Evolutionary conservation across 2,888 invertebrate species (phyloP), one percentile per base, ranked within the genome.

Genomic region (Lapara coniferarum): DNA sequence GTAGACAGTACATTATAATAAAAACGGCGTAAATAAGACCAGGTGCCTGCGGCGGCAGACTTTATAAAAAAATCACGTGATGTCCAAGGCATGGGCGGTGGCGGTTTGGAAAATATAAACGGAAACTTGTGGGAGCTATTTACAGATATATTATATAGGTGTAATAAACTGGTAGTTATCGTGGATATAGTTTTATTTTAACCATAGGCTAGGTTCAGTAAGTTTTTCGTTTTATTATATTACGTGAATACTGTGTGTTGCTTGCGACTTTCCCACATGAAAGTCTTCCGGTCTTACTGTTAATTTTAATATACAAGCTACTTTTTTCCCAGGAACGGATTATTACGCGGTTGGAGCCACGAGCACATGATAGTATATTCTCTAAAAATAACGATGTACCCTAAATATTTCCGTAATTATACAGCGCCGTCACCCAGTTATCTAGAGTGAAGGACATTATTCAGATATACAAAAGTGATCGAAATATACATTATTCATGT

Each of bases 1-100:
- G 7, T 14, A 12, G 51, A 51, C 58, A 52, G 57, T 59, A 37
- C 44, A 59, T 67, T 57, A 67, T 51, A 37, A 66, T 66, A 66
- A 70, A 58, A 70, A 66, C 57, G 49, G 58, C 25, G 69, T 67
- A 67, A 67, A 70, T 67, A 67, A 53, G 67, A 52, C 46, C 67
- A 67, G 70, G 70, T 67, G 70, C 46, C 59, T 58, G n/a, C 51
- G 66, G 19, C 59, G 6, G 59, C 13, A 46, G 46, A 25, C 12
- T 53, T 53, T 53, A 70, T 70, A 59, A 68, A 68, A 68, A 68
- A 68, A 19, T 58, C 59, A 59, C 16, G 30, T 0, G 0, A n/a
- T 7, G 12, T 37, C 13, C 52, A 68, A 59, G 52, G 51, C 16
- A 59, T 51, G 14, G 37, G 37, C n/a, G n/a, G 37, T 7, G 10